Evolutionary conservation across 1,140 invertebrate species (phyloP).

Genomic region (Drosophila serrata): DNA sequence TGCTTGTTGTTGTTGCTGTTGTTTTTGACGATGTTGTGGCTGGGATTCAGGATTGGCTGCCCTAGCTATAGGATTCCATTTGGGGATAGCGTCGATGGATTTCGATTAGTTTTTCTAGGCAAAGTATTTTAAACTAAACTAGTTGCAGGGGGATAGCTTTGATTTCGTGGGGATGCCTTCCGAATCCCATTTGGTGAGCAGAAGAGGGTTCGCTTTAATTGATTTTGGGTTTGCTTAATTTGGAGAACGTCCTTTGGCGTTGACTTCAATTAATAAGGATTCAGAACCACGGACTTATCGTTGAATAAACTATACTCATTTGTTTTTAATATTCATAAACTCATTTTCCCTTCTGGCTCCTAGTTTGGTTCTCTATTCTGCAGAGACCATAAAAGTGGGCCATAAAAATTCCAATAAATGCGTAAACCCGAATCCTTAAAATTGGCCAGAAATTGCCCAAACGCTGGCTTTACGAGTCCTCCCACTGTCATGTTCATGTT

Average conservation of each 20-base stretch:
- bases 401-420: conserved; percentile 68
- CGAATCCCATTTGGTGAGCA: background rate
- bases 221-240: conserved; percentile 10
- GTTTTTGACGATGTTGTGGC: conserved; percentile 15
- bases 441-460: conserved; percentile 34
- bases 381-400: conserved; percentile 36
- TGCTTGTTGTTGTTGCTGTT: conserved; percentile 38
- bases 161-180: conserved; percentile 14
- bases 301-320: conserved; percentile 21
- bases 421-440: conserved; percentile 42
- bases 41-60: background rate
- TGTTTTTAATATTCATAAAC: conserved; percentile 52
- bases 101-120: conserved; percentile 59
- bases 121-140: conserved; percentile 23
- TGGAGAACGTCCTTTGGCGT: background rate
- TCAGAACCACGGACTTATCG: conserved; percentile 9
- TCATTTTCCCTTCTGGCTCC: conserved; percentile 27
- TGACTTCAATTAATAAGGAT: conserved; percentile 18
- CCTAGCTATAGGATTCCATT: conserved; percentile 14
- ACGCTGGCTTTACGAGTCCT: conserved; percentile 20
- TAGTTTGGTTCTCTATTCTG: background rate
- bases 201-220: conserved; percentile 3
- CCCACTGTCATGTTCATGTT: background rate
- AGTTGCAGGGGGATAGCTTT: conserved; percentile 11
- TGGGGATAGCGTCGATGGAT: conserved; percentile 36